phyloP scores from a whole-genome alignment of 1,140 invertebrate species.

The Pemphigus obesinymphae region DNA sequence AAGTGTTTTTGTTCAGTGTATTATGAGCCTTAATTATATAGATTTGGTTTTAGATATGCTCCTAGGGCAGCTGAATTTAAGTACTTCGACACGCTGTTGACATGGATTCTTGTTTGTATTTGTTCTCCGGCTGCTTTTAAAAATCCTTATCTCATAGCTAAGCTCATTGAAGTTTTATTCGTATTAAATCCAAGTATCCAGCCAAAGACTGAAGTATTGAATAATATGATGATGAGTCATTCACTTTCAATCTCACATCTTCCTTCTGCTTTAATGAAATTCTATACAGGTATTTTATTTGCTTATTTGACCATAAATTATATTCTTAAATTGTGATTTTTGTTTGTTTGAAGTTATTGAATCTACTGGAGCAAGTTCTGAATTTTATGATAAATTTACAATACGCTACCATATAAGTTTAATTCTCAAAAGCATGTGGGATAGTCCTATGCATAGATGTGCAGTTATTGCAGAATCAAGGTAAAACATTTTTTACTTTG shows the following conservation, averaged over 20 bases:
- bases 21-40: slow-evolving; percentile 32
- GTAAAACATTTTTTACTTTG: slow-evolving; percentile 44
- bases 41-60: slow-evolving; percentile 62
- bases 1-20: slow-evolving; percentile 54
- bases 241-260: slow-evolving; percentile 75
- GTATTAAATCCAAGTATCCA: slow-evolving; percentile 81
- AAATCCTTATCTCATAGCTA: slow-evolving; percentile 93
- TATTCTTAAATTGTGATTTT: not conserved
- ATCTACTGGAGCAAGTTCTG: slow-evolving; percentile 91
- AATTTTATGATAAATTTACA: slow-evolving; percentile 99
- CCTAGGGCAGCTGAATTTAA: slow-evolving; percentile 67
- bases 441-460: slow-evolving; percentile 61
- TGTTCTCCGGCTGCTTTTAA: slow-evolving; percentile 86
- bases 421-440: slow-evolving; percentile 87
- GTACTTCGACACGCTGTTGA: slow-evolving; percentile 65
- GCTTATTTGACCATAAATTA: not conserved
- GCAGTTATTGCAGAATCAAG: slow-evolving; percentile 77
- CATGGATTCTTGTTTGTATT: slow-evolving; percentile 81
- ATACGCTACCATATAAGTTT: slow-evolving; percentile 96
- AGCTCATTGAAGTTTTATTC: slow-evolving; percentile 91
- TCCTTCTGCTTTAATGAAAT: slow-evolving; percentile 90
- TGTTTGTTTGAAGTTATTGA: slow-evolving; percentile 73
- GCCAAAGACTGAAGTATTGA: slow-evolving; percentile 59
- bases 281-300: slow-evolving; percentile 69
- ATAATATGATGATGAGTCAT: slow-evolving; percentile 73